Base-by-base conservation (phyloP, 2,797 vertebrate species). In the Lophius americanus region DNA sequence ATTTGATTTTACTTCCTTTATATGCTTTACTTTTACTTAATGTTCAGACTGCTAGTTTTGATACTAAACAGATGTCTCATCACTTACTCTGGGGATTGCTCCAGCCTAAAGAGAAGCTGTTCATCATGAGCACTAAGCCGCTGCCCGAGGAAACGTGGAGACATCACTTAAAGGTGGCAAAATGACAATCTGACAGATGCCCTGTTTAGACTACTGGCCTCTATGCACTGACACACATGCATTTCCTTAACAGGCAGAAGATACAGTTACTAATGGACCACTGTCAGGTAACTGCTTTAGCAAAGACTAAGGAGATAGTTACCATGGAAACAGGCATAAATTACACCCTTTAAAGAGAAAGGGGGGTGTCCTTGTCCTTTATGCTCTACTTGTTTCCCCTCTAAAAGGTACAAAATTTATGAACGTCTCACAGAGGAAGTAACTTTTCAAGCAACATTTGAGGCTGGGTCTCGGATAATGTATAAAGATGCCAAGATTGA, bases 231-330 rank as follows among this genome's bases (percentile, higher is more conserved):
- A 85, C 78, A 75, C 70, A 61, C 78, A 76, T 60, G 91, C 92
- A 94, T 80, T 82, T 85, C 74, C 65, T 64, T 62, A 80, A 79
- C 76, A 73, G 79, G 72, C 73, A 73, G 75, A 84, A 85, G 78
- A 82, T 81, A 87, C 77, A 87, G 92, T 94, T 94, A 94, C 95
- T 96, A 97, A 98, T 96, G 95, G 96, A 95, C 93, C 93, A 93
- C 88, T 86, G 88, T 46, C 84, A 60, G 92, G 90, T 94, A 94
- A 95, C 94, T 95, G 95, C 89, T 93, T 93, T 83, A 79, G 88
- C 89, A 91, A 74, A 79, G 93, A 85, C 90, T 91, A 86, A 81
- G 88, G 77, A 97, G 95, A 97, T 97, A 95, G 96, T 97, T 93
- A 84, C 95, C 93, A 96, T 96, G 92, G 96, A 92, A 94, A 97